A percentile compares a stretch with the other conserved stretches of the same genome.
Conservation (phyloP, 2,888 invertebrate genomes). For the Erannis defoliaria region DNA sequence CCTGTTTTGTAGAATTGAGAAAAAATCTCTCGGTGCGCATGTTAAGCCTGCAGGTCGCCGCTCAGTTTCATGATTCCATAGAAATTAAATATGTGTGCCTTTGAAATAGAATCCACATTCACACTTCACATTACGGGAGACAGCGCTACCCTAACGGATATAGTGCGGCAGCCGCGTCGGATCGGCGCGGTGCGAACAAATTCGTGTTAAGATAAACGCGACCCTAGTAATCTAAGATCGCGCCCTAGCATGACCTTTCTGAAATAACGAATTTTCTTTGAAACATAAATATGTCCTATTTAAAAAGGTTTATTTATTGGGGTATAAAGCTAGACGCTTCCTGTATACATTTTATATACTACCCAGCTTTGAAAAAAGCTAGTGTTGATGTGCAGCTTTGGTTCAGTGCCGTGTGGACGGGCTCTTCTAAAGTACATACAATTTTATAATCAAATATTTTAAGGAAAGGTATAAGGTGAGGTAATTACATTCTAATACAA, state of each 20-base stretch:
- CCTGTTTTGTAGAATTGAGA: no score
- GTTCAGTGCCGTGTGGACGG: conserved; percentile 16
- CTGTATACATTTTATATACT: neutral
- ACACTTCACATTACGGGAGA: no score
- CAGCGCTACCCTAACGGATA: no score
- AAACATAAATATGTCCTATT: neutral
- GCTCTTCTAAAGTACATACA: conserved; percentile 10
- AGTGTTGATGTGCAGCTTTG: conserved; percentile 17
- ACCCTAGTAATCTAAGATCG: no score
- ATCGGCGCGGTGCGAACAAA: no score
- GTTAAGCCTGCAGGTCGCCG: no score
- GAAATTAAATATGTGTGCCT: no score
- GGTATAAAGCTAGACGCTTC: neutral
- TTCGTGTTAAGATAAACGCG: no score
- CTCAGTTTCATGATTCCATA: no score
- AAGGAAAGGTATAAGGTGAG: conserved; percentile 13
- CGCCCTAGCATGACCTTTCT: conserved; percentile 10
- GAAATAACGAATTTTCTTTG: neutral
- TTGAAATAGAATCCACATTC: no score
- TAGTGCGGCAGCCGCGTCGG: no score
- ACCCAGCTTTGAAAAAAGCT: conserved; percentile 8
- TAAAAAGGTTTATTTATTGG: neutral
- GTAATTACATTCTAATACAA: conserved; percentile 29
- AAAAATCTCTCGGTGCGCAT: no score
- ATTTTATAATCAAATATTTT: conserved; percentile 14